Evolutionary conservation across 2,113 vertebrate genomes (phyloP).

Genomic region (Mustelus asterias): DNA sequence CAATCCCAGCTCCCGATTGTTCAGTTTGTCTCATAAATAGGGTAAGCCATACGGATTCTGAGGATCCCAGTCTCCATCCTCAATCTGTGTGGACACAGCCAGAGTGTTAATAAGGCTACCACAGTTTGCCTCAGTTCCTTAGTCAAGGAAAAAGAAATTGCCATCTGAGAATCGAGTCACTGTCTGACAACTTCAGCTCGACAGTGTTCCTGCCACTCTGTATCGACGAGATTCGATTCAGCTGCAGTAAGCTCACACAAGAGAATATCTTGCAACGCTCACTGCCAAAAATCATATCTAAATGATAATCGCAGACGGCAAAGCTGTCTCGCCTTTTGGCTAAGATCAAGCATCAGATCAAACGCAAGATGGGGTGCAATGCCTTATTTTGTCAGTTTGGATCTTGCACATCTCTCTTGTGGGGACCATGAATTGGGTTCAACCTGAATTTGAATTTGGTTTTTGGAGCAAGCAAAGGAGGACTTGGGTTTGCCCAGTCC

Average conservation of each 20-base stretch:
- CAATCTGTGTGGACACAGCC: background rate
- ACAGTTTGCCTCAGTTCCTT: background rate
- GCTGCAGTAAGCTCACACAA: too few relatives aligned
- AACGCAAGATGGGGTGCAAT: too few relatives aligned
- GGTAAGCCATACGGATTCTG: background rate
- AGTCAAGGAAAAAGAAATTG: background rate
- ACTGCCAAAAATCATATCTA: background rate
- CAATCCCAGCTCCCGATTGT: background rate
- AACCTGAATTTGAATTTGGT: too few relatives aligned
- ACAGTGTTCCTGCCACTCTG: background rate
- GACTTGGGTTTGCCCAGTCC: too few relatives aligned
- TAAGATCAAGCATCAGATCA: too few relatives aligned
- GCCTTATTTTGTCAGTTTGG: too few relatives aligned
- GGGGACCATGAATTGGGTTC: too few relatives aligned
- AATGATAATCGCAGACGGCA: background rate
- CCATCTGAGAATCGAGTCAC: background rate
- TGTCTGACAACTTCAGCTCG: background rate
- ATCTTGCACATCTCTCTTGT: too few relatives aligned
- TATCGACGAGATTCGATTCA: background rate
- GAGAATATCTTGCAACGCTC: background rate
- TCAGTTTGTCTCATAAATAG: background rate
- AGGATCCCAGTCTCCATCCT: background rate
- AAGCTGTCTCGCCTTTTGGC: too few relatives aligned
- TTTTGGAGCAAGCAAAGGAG: too few relatives aligned
- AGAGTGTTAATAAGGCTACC: background rate